Conservation (phyloP, 2,113 vertebrate species). For the Prionailurus viverrinus region DNA sequence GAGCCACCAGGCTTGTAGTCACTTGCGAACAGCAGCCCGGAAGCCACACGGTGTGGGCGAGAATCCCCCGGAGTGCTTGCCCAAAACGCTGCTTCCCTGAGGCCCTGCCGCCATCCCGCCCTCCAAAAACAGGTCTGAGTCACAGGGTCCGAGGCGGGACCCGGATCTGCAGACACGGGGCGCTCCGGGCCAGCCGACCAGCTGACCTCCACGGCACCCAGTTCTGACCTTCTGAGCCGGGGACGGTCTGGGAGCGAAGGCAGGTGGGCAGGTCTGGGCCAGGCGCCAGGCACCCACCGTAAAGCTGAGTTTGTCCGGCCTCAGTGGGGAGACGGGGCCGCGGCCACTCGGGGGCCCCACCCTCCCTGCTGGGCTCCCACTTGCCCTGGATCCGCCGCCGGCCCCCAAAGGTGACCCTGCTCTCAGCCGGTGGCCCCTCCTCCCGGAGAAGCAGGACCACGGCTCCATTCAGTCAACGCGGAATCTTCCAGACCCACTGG, state of each 20-base stretch:
- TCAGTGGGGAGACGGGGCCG: background rate
- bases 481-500: background rate
- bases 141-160: background rate
- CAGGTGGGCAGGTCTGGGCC: background rate
- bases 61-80: background rate
- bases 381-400: background rate
- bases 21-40: background rate
- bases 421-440: background rate
- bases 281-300: background rate
- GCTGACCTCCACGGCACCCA: background rate
- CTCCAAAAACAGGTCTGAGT: background rate
- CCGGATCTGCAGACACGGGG: background rate
- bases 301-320: background rate
- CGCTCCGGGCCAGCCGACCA: too few species aligned
- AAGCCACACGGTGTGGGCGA: background rate
- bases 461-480: background rate
- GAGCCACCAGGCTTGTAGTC: background rate
- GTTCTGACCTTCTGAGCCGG: background rate
- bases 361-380: background rate
- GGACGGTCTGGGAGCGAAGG: accelerated
- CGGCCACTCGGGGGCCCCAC: too few species aligned
- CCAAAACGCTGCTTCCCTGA: background rate
- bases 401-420: background rate
- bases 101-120: background rate
- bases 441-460: background rate